phyloP scores from a whole-genome alignment of 2,113 vertebrate genomes.

The Diglossa brunneiventris region DNA sequence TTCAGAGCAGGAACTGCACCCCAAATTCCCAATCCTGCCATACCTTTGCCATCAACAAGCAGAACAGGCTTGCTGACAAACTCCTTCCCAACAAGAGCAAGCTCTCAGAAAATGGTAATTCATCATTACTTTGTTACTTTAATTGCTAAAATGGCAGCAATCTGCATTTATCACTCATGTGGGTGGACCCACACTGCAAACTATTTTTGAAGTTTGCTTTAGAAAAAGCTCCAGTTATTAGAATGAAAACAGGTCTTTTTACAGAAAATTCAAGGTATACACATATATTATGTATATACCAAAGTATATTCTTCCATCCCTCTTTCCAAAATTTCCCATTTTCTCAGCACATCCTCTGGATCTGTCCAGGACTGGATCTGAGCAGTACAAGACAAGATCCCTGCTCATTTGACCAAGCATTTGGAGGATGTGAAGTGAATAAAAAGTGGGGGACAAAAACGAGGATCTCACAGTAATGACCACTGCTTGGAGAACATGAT shows the following conservation, averaged over 20 bases:
- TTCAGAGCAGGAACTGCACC: not conserved
- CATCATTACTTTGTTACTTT: constrained; percentile 3
- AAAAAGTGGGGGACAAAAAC: not conserved
- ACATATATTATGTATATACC: not conserved
- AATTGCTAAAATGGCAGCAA: not conserved
- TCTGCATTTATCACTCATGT: not conserved
- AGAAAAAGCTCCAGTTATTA: not conserved
- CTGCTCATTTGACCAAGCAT: not conserved
- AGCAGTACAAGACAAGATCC: not conserved
- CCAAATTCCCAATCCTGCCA: not conserved
- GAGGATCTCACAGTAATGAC: not conserved
- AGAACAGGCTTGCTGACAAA: not conserved
- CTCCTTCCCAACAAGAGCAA: not conserved
- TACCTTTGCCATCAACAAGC: not conserved
- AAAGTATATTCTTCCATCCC: not conserved
- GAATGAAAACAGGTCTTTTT: not conserved
- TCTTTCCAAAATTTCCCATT: not conserved
- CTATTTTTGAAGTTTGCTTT: not conserved
- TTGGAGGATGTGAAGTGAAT: not conserved
- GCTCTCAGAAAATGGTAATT: not conserved
- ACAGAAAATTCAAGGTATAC: not conserved
- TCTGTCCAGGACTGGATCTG: not conserved
- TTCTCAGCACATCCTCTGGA: not conserved
- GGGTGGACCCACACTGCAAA: not conserved
- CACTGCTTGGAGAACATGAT: not conserved